Base-by-base conservation (phyloP, 2,888 invertebrate genomes). In the Gnatocerus cornutus region DNA sequence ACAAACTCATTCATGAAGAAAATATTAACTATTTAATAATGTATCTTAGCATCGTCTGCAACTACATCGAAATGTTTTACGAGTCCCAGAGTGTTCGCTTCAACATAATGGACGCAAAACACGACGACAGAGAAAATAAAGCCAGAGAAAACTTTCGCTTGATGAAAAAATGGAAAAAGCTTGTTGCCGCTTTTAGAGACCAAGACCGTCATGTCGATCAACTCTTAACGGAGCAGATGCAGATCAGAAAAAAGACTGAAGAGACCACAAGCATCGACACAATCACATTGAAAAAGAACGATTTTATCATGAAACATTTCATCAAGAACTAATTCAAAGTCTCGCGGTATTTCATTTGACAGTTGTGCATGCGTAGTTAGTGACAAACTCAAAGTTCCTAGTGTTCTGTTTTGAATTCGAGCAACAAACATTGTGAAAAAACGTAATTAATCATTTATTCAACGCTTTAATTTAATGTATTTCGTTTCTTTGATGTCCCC, bases 111-210 rank as follows among this genome's bases (percentile, higher is more conserved):
- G 33, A 4, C 5, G 30, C 30, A 16, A 39, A 50, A 10, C 2
- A 13, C 0, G 39, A 59, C 33, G 59, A 61, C 33, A 6, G 59
- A n/a, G n/a, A 45, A 6, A 61, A 50, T 13, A 61, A 61, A 50
- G 61, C 61, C 0, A 21, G 53, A 53, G 61, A 61, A 12, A 61
- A 61, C 10, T 61, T 21, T 10, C 61, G 61, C 2, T 13, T 61
- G 37, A 37, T 61, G 39, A 61, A 61, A 29, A 48, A 61, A 27
- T 61, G 61, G 61, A 48, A 29, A 8, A 37, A 30, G n/a, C 33
- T 9, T 4, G 12, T 50, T 10, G 61, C 46, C 12, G 10, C 21
- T 16, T 37, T 48, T 21, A 39, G 21, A 14, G 61, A 29, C 4
- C 61, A 50, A 7, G 16, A 48, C 0, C 29, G 16, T 0, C 7